phyloP scores from a whole-genome alignment of 2,113 vertebrate genomes.

The Helogale parvula region DNA sequence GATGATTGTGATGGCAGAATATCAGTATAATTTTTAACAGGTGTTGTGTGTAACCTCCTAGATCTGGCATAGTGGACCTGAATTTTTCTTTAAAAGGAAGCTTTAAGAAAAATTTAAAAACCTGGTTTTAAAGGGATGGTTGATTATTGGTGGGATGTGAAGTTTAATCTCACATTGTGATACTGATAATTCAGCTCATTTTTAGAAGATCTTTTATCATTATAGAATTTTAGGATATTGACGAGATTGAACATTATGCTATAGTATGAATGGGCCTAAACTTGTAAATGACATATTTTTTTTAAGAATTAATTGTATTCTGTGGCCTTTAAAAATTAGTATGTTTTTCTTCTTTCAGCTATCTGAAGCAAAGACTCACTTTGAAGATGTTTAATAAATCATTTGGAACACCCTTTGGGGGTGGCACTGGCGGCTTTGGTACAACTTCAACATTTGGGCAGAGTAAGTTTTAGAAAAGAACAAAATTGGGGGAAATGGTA shows the following conservation, averaged over 20 bases:
- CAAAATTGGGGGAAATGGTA: neutral
- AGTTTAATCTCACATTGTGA: neutral
- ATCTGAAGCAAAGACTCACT: constrained; percentile 82
- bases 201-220: constrained; percentile 11
- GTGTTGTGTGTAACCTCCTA: neutral
- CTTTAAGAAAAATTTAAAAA: neutral
- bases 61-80: neutral
- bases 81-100: neutral
- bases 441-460: constrained; percentile 96
- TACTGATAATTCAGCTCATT: neutral
- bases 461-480: constrained; percentile 88
- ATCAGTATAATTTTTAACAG: constrained; percentile 19
- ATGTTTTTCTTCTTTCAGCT: constrained; percentile 76
- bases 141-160: neutral
- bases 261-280: neutral
- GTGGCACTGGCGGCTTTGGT: constrained; percentile 93
- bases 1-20: neutral
- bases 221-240: constrained; percentile 5
- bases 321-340: constrained; percentile 42
- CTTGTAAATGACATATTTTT: constrained; percentile 38
- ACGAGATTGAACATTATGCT: constrained; percentile 10
- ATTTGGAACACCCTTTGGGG: constrained; percentile 95
- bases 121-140: constrained; percentile 30
- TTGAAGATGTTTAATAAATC: constrained; percentile 98
- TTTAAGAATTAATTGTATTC: constrained; percentile 9